A percentile compares a stretch with the other conserved stretches of the same genome.
Conservation (phyloP, 2,888 invertebrate species). For the Tetragonula carbonaria region DNA sequence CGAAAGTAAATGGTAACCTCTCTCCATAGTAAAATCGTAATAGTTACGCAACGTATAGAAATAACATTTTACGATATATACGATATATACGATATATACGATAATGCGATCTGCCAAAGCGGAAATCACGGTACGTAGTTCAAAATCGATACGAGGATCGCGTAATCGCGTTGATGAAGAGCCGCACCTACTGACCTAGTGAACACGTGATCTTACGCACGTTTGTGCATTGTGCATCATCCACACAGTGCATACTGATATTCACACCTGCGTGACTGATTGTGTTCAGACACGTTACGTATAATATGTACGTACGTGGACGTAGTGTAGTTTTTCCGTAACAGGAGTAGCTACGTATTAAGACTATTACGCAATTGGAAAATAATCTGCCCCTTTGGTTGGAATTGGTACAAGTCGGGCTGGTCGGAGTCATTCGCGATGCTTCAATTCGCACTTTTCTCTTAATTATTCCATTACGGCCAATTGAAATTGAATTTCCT, state of each 20-base stretch:
- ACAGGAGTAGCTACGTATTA: conserved; percentile 24
- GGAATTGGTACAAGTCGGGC: background rate
- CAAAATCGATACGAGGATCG: conserved; percentile 41
- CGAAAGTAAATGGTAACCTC: no score
- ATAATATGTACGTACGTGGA: background rate
- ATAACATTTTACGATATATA: no score
- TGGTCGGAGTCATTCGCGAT: background rate
- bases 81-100: background rate
- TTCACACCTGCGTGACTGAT: conserved; percentile 6
- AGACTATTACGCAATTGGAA: conserved; percentile 50
- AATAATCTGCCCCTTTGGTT: conserved; percentile 13
- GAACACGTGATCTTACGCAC: conserved; percentile 44
- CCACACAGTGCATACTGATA: background rate
- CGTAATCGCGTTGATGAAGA: conserved; percentile 47
- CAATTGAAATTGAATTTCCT: background rate
- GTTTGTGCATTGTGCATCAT: conserved; percentile 11
- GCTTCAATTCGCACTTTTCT: background rate
- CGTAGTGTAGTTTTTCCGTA: conserved; percentile 32
- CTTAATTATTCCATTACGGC: background rate
- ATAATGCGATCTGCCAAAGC: background rate
- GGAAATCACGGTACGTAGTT: conserved; percentile 13
- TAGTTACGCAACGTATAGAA: background rate
- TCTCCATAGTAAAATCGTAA: no score
- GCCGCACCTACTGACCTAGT: conserved; percentile 60
- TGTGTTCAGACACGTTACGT: conserved; percentile 1